phyloP scores from a whole-genome alignment of 2,888 invertebrate species.

The Parnassius orleans region DNA sequence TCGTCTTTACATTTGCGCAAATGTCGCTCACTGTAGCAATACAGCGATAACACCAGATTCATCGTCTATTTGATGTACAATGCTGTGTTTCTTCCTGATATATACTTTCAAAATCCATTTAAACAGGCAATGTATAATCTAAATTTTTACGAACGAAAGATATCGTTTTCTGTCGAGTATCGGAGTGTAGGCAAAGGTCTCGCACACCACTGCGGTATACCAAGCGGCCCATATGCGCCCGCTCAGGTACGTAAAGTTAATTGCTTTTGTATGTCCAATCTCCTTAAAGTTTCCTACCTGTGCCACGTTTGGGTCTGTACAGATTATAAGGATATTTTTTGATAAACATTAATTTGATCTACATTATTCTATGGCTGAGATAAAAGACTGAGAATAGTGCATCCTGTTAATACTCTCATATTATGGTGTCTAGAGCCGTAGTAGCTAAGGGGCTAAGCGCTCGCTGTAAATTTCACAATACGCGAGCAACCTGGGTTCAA shows the following conservation, averaged over 20 bases:
- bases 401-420: too few relatives aligned
- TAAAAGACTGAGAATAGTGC: too few relatives aligned
- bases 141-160: too few relatives aligned
- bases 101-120: background rate
- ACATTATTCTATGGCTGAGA: background rate
- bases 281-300: conserved; percentile 68
- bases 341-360: conserved; percentile 10
- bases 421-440: too few relatives aligned
- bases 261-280: conserved; percentile 78
- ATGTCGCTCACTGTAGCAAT: conserved; percentile 35
- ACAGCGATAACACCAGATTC: background rate
- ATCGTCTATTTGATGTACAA: conserved; percentile 25
- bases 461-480: too few relatives aligned
- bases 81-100: conserved; percentile 4
- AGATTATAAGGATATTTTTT: conserved; percentile 14
- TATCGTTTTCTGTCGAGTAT: background rate
- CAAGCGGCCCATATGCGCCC: conserved; percentile 45
- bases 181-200: conserved; percentile 26
- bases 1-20: conserved; percentile 70
- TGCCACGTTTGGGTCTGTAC: conserved; percentile 26
- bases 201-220: conserved; percentile 31
- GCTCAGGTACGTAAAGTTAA: conserved; percentile 76
- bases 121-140: conserved; percentile 8
- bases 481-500: too few relatives aligned
- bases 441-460: too few relatives aligned